Conservation (phyloP, 2,888 invertebrate species). For the Diarsia rubi region DNA sequence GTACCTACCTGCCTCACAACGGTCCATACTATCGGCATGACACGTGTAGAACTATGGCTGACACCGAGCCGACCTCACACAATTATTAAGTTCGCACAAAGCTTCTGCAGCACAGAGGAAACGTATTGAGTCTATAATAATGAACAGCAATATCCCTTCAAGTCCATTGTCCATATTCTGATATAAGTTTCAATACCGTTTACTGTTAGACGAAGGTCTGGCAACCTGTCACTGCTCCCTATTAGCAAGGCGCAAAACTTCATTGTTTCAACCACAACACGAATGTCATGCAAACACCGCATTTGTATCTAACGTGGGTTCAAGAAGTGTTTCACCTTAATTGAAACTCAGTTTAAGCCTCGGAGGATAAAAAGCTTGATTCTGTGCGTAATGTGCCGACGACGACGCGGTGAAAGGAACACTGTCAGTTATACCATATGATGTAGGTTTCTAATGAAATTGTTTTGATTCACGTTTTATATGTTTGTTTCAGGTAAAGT, state of each 20-base stretch:
- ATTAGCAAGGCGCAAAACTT: conserved; percentile 36
- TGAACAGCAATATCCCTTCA: conserved; percentile 48
- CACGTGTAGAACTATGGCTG: conserved; percentile 11
- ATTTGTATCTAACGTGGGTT: conserved; percentile 11
- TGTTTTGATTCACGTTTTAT: conserved; percentile 22
- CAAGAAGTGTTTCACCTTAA: conserved; percentile 45
- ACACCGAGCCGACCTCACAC: conserved; percentile 31
- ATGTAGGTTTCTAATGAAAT: conserved; percentile 9
- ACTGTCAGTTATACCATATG: conserved; percentile 12
- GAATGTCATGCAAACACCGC: conserved; percentile 31
- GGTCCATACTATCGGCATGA: neutral
- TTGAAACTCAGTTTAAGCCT: conserved; percentile 48
- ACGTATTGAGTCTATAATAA: conserved; percentile 16
- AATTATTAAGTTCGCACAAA: conserved; percentile 50
- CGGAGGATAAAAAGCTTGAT: conserved; percentile 29
- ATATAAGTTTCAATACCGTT: conserved; percentile 17
- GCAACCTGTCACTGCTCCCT: conserved; percentile 25
- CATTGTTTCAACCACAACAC: conserved; percentile 20
- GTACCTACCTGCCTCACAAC: neutral
- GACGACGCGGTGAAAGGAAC: conserved; percentile 10
- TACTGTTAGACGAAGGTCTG: conserved; percentile 29
- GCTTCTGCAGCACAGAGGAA: conserved; percentile 11
- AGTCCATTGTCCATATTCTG: conserved; percentile 4
- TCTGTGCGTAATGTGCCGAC: conserved; percentile 15
- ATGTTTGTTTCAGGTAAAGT: conserved; percentile 44